A percentile compares a stretch with the other conserved stretches of the same genome.
Evolutionary conservation across 2,797 vertebrate species (phyloP).

Genomic region (Myiotriccus ornatus): DNA sequence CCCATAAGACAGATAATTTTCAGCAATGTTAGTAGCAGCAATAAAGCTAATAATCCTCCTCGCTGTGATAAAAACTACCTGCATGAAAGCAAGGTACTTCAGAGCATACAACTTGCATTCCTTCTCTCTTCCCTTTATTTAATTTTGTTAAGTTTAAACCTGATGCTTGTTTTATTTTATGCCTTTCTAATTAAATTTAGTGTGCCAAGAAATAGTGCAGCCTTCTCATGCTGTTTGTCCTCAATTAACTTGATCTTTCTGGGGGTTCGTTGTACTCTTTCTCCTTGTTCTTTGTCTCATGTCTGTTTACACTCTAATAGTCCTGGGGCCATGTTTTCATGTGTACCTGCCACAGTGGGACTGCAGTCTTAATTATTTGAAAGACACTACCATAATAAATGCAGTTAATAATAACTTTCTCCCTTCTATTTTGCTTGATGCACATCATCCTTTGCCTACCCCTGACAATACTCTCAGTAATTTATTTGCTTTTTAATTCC

Average conservation of each 20-base stretch:
- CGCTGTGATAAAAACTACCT: conserved; percentile 1
- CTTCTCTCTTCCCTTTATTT: neutral
- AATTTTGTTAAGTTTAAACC: neutral
- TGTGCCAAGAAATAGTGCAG: neutral
- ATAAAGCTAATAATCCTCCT: conserved; percentile 23
- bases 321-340: neutral
- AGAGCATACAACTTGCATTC: neutral
- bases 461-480: neutral
- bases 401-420: neutral
- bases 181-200: conserved; percentile 11
- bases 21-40: neutral
- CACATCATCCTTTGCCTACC: neutral
- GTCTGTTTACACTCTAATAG: conserved; percentile 3
- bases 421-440: neutral
- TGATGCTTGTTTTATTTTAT: neutral
- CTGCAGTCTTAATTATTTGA: conserved; percentile 3
- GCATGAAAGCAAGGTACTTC: neutral
- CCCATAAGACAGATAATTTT: neutral
- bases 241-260: conserved; percentile 13
- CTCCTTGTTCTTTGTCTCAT: conserved; percentile 1
- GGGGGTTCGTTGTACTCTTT: neutral
- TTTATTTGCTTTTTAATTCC: neutral
- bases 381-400: neutral
- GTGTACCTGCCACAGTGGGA: neutral
- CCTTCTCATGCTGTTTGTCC: neutral